Base-by-base conservation (phyloP, 2,888 invertebrate species). In the Leptinotarsa haldemani region DNA sequence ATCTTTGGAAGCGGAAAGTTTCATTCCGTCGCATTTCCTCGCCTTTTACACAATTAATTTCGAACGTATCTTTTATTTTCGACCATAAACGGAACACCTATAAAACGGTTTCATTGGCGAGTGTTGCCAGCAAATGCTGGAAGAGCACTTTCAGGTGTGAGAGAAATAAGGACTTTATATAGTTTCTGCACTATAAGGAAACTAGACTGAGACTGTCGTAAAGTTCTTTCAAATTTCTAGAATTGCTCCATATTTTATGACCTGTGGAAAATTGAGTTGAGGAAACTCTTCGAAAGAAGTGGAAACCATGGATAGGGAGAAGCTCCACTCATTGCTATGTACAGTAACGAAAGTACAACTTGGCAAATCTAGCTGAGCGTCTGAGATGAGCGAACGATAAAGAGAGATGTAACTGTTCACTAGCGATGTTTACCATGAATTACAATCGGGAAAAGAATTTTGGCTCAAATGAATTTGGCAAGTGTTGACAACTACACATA, bases 51-150 rank as follows among this genome's bases (percentile, higher is more conserved):
- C 73, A 69, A 78, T 77, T 78, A 78, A 78, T 73, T 69, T 56
- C 74, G n/a, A 71, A 56, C 63, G 69, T 74, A 65, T 74, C 65
- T 66, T 78, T 77, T 78, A 78, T 77, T 78, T 73, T 72, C 48
- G 70, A 46, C 46, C 47, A 67, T 78, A 77, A 78, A 78, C 65
- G 63, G 71, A 25, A 64, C 64, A 61, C 72, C 71, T 47, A 78
- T 78, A 78, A 77, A 78, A 71, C 69, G 72, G 72, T 64, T 69
- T 67, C 69, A 64, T 48, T 52, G 72, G 69, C 58, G 69, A 72
- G 69, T 74, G 61, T 30, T 30, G 61, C 61, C 30, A 40, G 40
- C 25, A 40, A 61, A 61, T 61, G 61, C 30, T 61, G n/a, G 16
- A 30, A 30, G 61, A 12, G 58, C 58, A 58, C 30, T 30, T 30